These are phyloP conservation scores for Apeltes quadracus DNA, from an alignment of 2,113 vertebrate species.

Conservation along the genomic window DNA sequence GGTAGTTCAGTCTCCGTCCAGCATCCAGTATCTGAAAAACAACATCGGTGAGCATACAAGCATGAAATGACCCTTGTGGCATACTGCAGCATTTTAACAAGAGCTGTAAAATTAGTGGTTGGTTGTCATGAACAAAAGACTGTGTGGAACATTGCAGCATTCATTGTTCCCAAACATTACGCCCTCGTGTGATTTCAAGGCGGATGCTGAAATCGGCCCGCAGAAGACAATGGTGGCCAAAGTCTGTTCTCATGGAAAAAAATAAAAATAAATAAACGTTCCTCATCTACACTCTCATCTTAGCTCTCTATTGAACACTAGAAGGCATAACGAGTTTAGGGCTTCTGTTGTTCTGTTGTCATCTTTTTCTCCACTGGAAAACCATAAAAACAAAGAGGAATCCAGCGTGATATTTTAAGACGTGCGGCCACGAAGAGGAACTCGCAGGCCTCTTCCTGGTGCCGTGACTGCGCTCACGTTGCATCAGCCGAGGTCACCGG, in stretches of 20 bases:
- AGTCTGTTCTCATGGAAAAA: conserved; percentile 56
- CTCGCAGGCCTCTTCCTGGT: conserved; percentile 70
- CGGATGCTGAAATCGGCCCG: conserved; percentile 26
- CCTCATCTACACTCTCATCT: too few relatives aligned
- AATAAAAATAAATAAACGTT: too few relatives aligned
- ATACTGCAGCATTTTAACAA: background rate
- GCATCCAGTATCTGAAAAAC: conserved; percentile 28
- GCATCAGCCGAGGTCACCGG: conserved; percentile 27
- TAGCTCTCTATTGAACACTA: too few relatives aligned
- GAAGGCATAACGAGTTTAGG: background rate
- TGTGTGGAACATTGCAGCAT: conserved; percentile 36
- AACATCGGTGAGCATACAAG: conserved; percentile 13
- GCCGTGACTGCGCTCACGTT: conserved; percentile 50
- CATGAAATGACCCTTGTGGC: conserved; percentile 8
- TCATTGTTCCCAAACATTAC: conserved; percentile 25
- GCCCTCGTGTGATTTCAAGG: conserved; percentile 33
- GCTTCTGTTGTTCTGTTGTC: too few relatives aligned
- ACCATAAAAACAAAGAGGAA: conserved; percentile 18
- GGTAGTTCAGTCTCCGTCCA: conserved; percentile 51
- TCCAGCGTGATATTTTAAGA: conserved; percentile 1
- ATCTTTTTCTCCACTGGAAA: background rate
- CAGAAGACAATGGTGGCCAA: conserved; percentile 37
- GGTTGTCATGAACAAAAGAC: conserved; percentile 18
- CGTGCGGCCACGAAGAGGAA: conserved; percentile 33
- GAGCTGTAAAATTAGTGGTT: conserved; percentile 11